Conservation (phyloP, 2,888 invertebrate species). For the Amphipyra berbera region DNA sequence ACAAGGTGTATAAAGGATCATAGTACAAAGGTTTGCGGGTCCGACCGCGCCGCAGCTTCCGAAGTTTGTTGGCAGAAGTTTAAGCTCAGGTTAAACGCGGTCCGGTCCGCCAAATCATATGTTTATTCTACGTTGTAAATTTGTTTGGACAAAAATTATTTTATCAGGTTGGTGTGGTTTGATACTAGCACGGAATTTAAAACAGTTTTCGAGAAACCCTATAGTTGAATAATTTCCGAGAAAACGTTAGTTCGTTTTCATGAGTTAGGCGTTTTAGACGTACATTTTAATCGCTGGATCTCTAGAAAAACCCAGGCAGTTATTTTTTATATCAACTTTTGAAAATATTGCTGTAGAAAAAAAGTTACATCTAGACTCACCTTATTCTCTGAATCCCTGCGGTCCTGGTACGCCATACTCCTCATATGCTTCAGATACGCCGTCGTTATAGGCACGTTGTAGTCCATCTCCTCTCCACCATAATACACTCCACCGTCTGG, state of each 20-base stretch:
- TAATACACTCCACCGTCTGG: slow-evolving; percentile 84
- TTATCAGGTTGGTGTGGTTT: slow-evolving; percentile 61
- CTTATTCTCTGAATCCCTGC: slow-evolving; percentile 79
- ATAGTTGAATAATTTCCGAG: background rate
- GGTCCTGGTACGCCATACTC: slow-evolving; percentile 90
- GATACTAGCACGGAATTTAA: slow-evolving; percentile 41
- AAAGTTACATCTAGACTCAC: slow-evolving; percentile 64
- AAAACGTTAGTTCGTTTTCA: background rate
- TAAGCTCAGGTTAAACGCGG: slow-evolving; percentile 70
- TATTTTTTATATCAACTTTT: no score
- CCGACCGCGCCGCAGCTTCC: slow-evolving; percentile 69
- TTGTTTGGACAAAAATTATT: slow-evolving; percentile 74
- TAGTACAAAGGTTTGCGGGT: slow-evolving; percentile 77
- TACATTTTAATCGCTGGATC: background rate
- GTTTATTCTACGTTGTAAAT: slow-evolving; percentile 68
- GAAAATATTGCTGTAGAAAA: no score
- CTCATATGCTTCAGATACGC: slow-evolving; percentile 96
- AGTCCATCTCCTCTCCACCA: slow-evolving; percentile 91
- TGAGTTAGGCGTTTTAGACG: background rate
- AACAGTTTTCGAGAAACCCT: slow-evolving; percentile 45
- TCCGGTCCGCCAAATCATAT: slow-evolving; percentile 71
- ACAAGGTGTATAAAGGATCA: slow-evolving; percentile 67
- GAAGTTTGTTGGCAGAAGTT: slow-evolving; percentile 75
- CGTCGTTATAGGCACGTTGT: slow-evolving; percentile 96
- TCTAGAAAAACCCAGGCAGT: background rate